These are phyloP conservation scores for Sceliomorpha sp. DNA, from an alignment of 2,888 invertebrate genomes.

Conservation along the genomic window DNA sequence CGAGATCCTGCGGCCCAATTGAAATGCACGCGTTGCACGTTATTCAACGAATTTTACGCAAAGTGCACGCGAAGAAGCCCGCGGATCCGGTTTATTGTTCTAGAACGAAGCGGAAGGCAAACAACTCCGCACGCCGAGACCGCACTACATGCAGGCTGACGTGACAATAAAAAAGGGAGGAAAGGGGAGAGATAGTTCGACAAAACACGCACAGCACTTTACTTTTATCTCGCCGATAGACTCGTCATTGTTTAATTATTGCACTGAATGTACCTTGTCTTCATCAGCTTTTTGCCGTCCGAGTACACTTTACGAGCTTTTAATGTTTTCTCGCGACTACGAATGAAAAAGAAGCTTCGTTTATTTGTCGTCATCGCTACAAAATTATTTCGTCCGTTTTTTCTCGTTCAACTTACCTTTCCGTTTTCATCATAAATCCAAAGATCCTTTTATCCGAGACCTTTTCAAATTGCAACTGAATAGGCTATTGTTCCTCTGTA, in stretches of 20 bases:
- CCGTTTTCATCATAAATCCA: too few species aligned
- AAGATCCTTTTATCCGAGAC: too few species aligned
- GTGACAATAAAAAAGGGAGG: conserved; percentile 21
- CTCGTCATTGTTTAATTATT: conserved; percentile 5
- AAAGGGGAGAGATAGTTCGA: background rate
- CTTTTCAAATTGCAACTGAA: too few species aligned
- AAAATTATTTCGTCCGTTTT: too few species aligned
- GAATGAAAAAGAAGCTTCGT: too few species aligned
- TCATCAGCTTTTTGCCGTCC: too few species aligned
- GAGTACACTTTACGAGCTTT: too few species aligned
- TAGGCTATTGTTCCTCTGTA: too few species aligned
- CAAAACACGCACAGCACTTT: background rate
- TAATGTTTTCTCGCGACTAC: too few species aligned
- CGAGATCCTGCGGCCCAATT: conserved; percentile 46
- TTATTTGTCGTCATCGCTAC: too few species aligned
- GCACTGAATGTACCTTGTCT: too few species aligned
- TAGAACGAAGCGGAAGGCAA: conserved; percentile 16
- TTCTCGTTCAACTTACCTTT: too few species aligned
- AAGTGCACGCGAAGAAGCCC: conserved; percentile 33
- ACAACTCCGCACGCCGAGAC: background rate
- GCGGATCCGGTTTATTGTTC: conserved; percentile 36
- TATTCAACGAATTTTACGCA: conserved; percentile 47
- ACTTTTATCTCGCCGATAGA: conserved; percentile 13
- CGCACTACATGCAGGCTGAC: conserved; percentile 12
- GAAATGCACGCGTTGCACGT: conserved; percentile 50